phyloP scores from a whole-genome alignment of 2,113 vertebrate species.

The Notothenia coriiceps region DNA sequence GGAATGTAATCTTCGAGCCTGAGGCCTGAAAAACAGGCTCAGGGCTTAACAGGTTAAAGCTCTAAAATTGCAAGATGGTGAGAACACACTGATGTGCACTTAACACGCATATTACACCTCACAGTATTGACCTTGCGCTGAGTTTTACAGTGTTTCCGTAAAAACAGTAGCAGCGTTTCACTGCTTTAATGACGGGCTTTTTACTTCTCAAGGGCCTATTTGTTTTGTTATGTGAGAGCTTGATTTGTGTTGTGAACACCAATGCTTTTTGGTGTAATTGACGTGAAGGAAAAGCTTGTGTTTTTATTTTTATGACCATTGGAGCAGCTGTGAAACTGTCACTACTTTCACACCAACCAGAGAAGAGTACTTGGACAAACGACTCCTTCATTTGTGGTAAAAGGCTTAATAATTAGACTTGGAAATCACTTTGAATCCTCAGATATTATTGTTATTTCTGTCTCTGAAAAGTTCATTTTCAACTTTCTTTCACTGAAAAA shows the following conservation, averaged over 20 bases:
- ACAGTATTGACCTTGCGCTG: conserved; percentile 33
- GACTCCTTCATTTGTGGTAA: not conserved
- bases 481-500: not conserved
- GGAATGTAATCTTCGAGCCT: no score
- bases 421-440: not conserved
- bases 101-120: conserved; percentile 10
- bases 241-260: not conserved
- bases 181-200: conserved; percentile 4
- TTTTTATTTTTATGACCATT: not conserved
- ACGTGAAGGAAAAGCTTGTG: conserved; percentile 11
- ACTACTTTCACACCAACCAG: not conserved
- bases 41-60: not conserved
- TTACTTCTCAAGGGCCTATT: not conserved
- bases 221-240: not conserved
- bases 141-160: conserved; percentile 2
- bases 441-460: not conserved
- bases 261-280: conserved; percentile 5
- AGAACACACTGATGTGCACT: conserved; percentile 6
- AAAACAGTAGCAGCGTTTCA: conserved; percentile 6
- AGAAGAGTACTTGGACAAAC: not conserved
- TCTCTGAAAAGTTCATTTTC: not conserved
- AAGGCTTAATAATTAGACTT: not conserved
- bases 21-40: no score
- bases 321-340: conserved; percentile 6
- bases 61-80: not conserved